A percentile compares a stretch with the other conserved stretches of the same genome.
Evolutionary conservation across 2,797 vertebrate genomes (phyloP).

Genomic region (Aldrovandia affinis): DNA sequence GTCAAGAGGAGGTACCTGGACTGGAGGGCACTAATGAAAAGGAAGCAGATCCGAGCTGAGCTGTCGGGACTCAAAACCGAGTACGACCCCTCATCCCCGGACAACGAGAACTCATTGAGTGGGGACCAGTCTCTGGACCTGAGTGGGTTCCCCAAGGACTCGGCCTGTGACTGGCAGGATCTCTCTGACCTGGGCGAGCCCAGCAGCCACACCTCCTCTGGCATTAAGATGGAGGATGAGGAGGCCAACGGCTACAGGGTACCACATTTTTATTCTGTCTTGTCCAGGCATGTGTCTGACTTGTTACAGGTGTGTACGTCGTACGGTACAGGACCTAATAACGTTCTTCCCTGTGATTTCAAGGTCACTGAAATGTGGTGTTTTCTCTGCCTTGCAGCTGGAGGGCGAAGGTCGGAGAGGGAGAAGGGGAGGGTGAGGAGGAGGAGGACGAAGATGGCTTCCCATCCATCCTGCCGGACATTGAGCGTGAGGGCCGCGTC

Average conservation of each 20-base stretch:
- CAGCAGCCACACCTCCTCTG: conserved; percentile 71
- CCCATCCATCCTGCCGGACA: conserved; percentile 86
- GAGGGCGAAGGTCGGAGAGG: conserved; percentile 51
- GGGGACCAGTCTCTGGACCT: conserved; percentile 87
- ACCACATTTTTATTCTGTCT: conserved; percentile 31
- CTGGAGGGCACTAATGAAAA: conserved; percentile 89
- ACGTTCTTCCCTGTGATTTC: neutral
- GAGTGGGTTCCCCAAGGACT: conserved; percentile 80
- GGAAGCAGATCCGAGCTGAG: conserved; percentile 87
- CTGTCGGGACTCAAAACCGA: conserved; percentile 82
- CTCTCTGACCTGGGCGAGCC: conserved; percentile 82
- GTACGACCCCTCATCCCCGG: conserved; percentile 83
- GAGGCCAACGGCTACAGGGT: conserved; percentile 85
- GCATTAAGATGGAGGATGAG: conserved; percentile 88
- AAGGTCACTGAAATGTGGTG: neutral
- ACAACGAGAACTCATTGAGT: conserved; percentile 83
- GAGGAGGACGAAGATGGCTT: conserved; percentile 89
- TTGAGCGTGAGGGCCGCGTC: conserved; percentile 80
- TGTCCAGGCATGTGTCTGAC: neutral
- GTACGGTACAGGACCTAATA: neutral
- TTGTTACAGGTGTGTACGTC: neutral
- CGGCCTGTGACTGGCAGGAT: conserved; percentile 88
- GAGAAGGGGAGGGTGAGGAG: conserved; percentile 58
- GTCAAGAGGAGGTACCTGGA: conserved; percentile 91
- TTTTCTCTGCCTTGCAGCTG: conserved; percentile 52